phyloP scores from a whole-genome alignment of 2,888 invertebrate species.

The Proisotoma minuta region DNA sequence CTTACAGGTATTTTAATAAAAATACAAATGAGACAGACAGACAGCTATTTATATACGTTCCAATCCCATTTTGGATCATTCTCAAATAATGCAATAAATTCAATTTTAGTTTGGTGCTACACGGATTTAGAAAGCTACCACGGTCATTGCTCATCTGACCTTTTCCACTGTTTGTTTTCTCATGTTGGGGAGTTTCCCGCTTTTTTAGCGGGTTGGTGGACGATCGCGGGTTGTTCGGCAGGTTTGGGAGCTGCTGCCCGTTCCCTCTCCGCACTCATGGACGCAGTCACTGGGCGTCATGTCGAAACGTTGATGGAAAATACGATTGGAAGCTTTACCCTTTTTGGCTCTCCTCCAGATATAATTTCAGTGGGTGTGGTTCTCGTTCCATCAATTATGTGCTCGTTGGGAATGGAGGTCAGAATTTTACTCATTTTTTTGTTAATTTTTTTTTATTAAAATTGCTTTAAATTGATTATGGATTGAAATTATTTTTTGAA shows the following conservation, averaged over 20 bases:
- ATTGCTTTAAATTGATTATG: no score
- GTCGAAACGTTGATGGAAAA: slow-evolving; percentile 44
- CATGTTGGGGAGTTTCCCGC: slow-evolving; percentile 47
- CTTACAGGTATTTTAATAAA: slow-evolving; percentile 36
- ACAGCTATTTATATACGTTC: no score
- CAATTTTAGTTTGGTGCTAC: slow-evolving; percentile 46
- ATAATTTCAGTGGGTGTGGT: slow-evolving; percentile 43
- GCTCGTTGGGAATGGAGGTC: slow-evolving; percentile 46
- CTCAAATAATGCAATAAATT: no score
- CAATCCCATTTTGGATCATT: no score
- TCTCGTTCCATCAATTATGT: slow-evolving; percentile 45
- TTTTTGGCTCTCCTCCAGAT: slow-evolving; percentile 42
- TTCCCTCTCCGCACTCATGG: slow-evolving; percentile 44
- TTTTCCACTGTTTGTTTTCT: slow-evolving; percentile 42
- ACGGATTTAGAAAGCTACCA: slow-evolving; percentile 46
- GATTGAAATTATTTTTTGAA: background rate
- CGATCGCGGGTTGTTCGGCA: slow-evolving; percentile 34
- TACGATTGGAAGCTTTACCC: slow-evolving; percentile 43
- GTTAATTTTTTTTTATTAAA: no score
- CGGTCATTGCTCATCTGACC: slow-evolving; percentile 44
- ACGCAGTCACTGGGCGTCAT: slow-evolving; percentile 45
- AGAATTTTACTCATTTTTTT: no score
- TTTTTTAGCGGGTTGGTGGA: slow-evolving; percentile 44
- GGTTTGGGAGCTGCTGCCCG: slow-evolving; percentile 44
- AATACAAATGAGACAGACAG: no score